Base-by-base conservation (phyloP, 2,888 invertebrate genomes). In the Clunio marinus region DNA sequence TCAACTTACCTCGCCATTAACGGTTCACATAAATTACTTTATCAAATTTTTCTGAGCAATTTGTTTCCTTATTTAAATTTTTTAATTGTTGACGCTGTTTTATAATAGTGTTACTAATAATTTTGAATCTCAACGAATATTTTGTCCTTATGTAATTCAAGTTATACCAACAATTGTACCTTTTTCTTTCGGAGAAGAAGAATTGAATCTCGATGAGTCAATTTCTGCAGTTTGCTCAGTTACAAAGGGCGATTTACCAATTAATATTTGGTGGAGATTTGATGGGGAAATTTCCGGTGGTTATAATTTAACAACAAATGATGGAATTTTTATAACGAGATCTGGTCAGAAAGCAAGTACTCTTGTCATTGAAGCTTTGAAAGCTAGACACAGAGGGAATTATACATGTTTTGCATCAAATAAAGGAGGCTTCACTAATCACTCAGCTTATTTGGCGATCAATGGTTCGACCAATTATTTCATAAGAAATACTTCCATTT, bases 111-210 rank as follows among this genome's bases (percentile, higher is more conserved):
- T n/a, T n/a, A n/a, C n/a, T n/a, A n/a, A n/a, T n/a, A n/a, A n/a
- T n/a, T n/a, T n/a, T n/a, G n/a, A n/a, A n/a, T n/a, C n/a, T n/a
- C n/a, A n/a, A n/a, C n/a, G n/a, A n/a, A n/a, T n/a, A n/a, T n/a
- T n/a, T n/a, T n/a, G n/a, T n/a, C n/a, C n/a, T n/a, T n/a, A n/a
- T n/a, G n/a, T 32, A 32, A 4, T 32, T 32, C 32, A 32, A 86
- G 85, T 86, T 76, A 79, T 82, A 71, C 86, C 86, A 69, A 84
- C 84, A 80, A 84, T 87, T 72, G 81, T 84, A 73, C 87, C 87
- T 27, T 88, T 89, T 74, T 83, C 83, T 73, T 88, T 90, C 73
- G 89, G 88, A 70, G 83, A 84, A 65, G 86, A 87, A 70, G 83
- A 86, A 2, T 81, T 86, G 15, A 86, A 88, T 74, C 85, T 86